A percentile compares a stretch with the other conserved stretches of the same genome.
These are phyloP conservation scores for Anguilla anguilla DNA, from an alignment of 2,797 vertebrate genomes.

Conservation along the genomic window DNA sequence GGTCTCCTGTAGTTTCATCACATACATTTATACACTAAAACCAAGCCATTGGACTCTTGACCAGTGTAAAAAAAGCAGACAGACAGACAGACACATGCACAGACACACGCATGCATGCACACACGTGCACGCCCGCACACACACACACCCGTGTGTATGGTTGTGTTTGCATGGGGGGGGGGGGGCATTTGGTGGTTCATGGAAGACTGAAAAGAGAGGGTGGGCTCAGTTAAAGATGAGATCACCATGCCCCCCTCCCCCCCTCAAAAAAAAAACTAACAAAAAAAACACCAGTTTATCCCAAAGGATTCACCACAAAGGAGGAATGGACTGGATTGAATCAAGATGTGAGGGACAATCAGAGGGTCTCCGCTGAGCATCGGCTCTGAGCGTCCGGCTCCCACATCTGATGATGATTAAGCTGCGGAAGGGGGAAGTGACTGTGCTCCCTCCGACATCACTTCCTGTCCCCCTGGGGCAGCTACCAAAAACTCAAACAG, in stretches of 20 bases:
- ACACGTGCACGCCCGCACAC: slow-evolving; percentile 10
- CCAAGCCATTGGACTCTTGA: background rate
- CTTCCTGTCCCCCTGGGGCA: slow-evolving; percentile 20
- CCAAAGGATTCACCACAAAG: background rate
- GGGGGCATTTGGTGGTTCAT: slow-evolving; percentile 18
- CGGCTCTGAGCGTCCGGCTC: background rate
- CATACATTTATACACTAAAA: background rate
- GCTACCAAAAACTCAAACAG: background rate
- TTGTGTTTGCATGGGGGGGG: slow-evolving; percentile 49
- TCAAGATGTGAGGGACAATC: background rate
- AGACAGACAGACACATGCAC: slow-evolving; percentile 7
- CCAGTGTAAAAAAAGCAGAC: slow-evolving; percentile 46
- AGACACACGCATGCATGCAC: background rate
- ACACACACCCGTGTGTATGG: slow-evolving; percentile 6
- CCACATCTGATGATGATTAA: slow-evolving; percentile 22
- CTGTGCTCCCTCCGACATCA: background rate
- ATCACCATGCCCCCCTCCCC: background rate
- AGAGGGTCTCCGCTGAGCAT: background rate
- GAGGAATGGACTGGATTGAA: background rate
- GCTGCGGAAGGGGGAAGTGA: background rate
- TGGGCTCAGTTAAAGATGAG: background rate
- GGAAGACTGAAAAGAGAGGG: background rate
- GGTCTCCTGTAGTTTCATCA: background rate
- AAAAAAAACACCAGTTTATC: background rate
- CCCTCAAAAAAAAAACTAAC: background rate